These are phyloP conservation scores for Pristiophorus japonicus DNA, from an alignment of 2,113 vertebrate species.

Conservation along the genomic window DNA sequence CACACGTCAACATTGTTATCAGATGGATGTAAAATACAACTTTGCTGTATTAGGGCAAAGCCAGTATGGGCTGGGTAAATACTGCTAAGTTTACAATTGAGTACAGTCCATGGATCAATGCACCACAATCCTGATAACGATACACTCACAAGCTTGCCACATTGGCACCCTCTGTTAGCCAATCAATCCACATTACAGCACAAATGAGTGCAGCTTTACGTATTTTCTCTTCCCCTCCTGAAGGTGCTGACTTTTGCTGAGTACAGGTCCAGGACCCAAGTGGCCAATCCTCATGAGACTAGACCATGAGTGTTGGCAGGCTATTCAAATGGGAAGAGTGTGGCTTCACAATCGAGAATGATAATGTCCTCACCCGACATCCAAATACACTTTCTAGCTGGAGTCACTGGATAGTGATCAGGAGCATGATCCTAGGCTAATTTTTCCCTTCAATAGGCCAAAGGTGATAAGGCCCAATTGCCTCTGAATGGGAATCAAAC, in stretches of 20 bases:
- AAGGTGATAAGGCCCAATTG: neutral
- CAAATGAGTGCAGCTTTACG: neutral
- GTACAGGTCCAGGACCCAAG: neutral
- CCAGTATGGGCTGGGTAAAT: neutral
- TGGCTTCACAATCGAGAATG: neutral
- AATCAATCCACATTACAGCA: neutral
- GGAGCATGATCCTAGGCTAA: neutral
- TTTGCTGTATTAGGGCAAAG: neutral
- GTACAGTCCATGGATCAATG: neutral
- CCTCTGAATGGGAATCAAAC: neutral
- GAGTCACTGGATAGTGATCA: neutral
- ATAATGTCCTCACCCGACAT: neutral
- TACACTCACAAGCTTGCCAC: neutral
- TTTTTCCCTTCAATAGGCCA: neutral
- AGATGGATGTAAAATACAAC: neutral
- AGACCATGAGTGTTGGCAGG: neutral
- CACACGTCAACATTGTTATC: too few species aligned
- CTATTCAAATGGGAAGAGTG: neutral
- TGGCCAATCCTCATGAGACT: neutral
- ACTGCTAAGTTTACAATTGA: neutral
- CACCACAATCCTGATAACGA: neutral
- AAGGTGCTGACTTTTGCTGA: neutral
- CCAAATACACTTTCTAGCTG: neutral
- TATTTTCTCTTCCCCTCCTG: neutral
- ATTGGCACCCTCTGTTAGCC: neutral